A percentile compares a stretch with the other conserved stretches of the same genome.
These are phyloP conservation scores for Athalia cordata DNA, from an alignment of 2,888 invertebrate genomes.

Conservation along the genomic window DNA sequence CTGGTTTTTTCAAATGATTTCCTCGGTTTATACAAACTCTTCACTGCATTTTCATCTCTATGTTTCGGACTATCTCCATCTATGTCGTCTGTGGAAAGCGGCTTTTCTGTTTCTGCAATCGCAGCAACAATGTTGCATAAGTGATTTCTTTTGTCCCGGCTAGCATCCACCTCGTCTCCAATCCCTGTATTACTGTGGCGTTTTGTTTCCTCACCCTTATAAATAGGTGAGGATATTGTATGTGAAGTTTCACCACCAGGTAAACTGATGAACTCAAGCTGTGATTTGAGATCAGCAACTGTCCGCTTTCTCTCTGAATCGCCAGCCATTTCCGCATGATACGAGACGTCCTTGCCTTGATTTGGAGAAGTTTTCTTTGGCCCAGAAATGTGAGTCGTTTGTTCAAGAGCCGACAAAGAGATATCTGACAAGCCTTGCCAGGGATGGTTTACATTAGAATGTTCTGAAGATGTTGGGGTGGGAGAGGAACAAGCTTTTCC, in stretches of 20 bases:
- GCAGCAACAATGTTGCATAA: constrained; percentile 12
- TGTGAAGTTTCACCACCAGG: constrained; percentile 60
- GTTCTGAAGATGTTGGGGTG: constrained; percentile 58
- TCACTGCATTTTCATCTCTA: constrained; percentile 17
- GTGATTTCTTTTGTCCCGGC: constrained; percentile 10
- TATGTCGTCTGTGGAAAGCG: constrained; percentile 13
- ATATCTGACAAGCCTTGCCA: constrained; percentile 59
- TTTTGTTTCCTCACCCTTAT: constrained; percentile 51
- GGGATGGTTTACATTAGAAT: constrained; percentile 53
- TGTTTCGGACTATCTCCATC: background rate
- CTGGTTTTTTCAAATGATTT: constrained; percentile 29
- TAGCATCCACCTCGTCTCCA: constrained; percentile 24
- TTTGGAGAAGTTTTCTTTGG: constrained; percentile 9
- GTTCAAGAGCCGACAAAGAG: constrained; percentile 57
- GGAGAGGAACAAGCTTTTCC: constrained; percentile 60
- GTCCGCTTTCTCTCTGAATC: constrained; percentile 50
- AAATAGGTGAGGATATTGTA: constrained; percentile 51
- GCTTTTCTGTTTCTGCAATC: constrained; percentile 29
- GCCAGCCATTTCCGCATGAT: constrained; percentile 9
- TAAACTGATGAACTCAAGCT: constrained; percentile 63
- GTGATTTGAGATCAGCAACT: constrained; percentile 53
- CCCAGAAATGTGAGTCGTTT: constrained; percentile 29
- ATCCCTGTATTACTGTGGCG: constrained; percentile 32
- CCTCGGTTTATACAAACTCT: constrained; percentile 17
- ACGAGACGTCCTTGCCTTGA: constrained; percentile 32